Conservation (phyloP, 2,888 invertebrate species). For the Cylloceria caligata region DNA sequence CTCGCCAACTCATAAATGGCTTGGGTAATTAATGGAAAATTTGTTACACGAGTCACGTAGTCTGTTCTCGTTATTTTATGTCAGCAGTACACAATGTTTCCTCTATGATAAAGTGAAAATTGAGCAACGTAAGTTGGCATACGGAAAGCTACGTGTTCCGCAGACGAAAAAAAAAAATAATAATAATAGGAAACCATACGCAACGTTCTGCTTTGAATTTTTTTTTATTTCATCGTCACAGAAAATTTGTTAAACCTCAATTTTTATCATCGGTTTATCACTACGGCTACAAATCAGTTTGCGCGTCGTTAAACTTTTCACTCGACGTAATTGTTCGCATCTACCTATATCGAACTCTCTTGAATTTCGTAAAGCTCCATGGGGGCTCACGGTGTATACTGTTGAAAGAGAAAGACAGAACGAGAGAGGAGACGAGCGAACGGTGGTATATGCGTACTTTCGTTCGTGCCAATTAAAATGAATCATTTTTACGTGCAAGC, state of each 20-base stretch:
- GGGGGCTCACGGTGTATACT: not conserved
- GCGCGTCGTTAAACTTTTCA: not conserved
- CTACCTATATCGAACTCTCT: not conserved
- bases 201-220: not conserved
- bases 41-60: no score
- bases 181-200: no score
- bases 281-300: no score
- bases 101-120: no score
- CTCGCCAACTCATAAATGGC: no score
- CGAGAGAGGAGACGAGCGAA: conserved; percentile 6
- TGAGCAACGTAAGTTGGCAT: no score
- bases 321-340: not conserved
- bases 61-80: no score
- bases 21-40: no score
- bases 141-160: no score
- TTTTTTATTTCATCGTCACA: not conserved
- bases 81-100: no score
- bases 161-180: no score
- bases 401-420: conserved; percentile 8
- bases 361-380: conserved; percentile 9
- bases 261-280: no score
- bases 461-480: conserved; percentile 57
- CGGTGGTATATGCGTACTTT: conserved; percentile 25
- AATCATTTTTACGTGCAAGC: conserved; percentile 59
- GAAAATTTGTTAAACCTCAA: not conserved